Percentiles rank a stretch among this genome's conserved stretches.
Evolutionary conservation across 2,797 vertebrate genomes (phyloP).

Genomic region (Melanotaenia parkinsoni): DNA sequence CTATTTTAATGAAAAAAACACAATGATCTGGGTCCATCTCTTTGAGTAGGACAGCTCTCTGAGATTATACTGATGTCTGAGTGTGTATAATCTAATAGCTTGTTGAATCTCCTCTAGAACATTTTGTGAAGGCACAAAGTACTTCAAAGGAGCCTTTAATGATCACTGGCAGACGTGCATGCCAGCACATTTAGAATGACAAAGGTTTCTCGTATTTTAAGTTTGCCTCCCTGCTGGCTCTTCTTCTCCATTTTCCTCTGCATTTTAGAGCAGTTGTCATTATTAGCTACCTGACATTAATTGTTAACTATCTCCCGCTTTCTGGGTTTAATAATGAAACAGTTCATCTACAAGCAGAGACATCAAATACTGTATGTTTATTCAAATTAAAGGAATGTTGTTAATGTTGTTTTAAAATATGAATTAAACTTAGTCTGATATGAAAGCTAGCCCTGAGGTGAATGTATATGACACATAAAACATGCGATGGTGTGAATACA

Average conservation of each 20-base stretch:
- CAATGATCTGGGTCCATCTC: constrained; percentile 17
- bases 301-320: constrained; percentile 54
- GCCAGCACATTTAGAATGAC: constrained; percentile 49
- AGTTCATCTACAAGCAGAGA: constrained; percentile 37
- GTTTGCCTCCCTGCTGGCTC: constrained; percentile 39
- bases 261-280: constrained; percentile 57
- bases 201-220: constrained; percentile 57
- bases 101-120: constrained; percentile 50
- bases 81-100: constrained; percentile 20
- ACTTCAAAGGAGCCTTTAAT: constrained; percentile 55
- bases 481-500: constrained; percentile 7
- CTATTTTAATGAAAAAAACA: constrained; percentile 30
- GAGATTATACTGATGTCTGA: constrained; percentile 26
- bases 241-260: constrained; percentile 34
- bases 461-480: constrained; percentile 9
- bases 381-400: constrained; percentile 17
- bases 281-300: constrained; percentile 60
- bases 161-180: constrained; percentile 56
- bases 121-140: constrained; percentile 54
- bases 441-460: constrained; percentile 9
- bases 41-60: constrained; percentile 50
- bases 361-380: constrained; percentile 21
- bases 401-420: constrained; percentile 17
- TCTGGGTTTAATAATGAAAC: constrained; percentile 62
- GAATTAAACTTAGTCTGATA: constrained; percentile 23